These are phyloP conservation scores for Carassius carassius DNA, from an alignment of 2,113 vertebrate species.

Conservation along the genomic window DNA sequence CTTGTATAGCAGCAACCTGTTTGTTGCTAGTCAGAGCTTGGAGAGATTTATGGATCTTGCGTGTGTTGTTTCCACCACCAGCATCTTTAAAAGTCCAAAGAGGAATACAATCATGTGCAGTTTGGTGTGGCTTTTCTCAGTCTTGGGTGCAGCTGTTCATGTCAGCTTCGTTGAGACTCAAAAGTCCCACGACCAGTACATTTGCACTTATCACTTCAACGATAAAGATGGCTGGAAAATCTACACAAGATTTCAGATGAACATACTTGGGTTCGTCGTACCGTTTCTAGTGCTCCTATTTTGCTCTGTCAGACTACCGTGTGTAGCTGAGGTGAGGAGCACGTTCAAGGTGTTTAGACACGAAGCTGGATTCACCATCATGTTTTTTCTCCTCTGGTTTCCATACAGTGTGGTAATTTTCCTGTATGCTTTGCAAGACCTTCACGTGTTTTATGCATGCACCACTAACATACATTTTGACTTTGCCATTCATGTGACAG, in stretches of 20 bases:
- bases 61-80: slow-evolving; percentile 45
- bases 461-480: slow-evolving; percentile 68
- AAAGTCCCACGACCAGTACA: slow-evolving; percentile 51
- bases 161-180: slow-evolving; percentile 65
- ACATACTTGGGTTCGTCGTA: slow-evolving; percentile 71
- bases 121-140: slow-evolving; percentile 66
- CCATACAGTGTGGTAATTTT: slow-evolving; percentile 76
- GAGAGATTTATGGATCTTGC: slow-evolving; percentile 72
- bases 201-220: slow-evolving; percentile 69
- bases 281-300: slow-evolving; percentile 73
- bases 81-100: slow-evolving; percentile 17
- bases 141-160: slow-evolving; percentile 70
- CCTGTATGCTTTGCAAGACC: slow-evolving; percentile 73
- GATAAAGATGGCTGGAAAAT: slow-evolving; percentile 69
- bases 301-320: slow-evolving; percentile 66
- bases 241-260: slow-evolving; percentile 69
- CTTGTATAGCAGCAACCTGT: slow-evolving; percentile 78
- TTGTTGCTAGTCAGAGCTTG: slow-evolving; percentile 76
- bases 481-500: slow-evolving; percentile 73
- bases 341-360: slow-evolving; percentile 55
- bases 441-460: slow-evolving; percentile 68
- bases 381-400: slow-evolving; percentile 79
- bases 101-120: slow-evolving; percentile 48
- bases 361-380: slow-evolving; percentile 61
- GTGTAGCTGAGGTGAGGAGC: slow-evolving; percentile 53